Base-by-base conservation (phyloP, 1,140 invertebrate genomes). In the Diachasmimorpha longicaudata region DNA sequence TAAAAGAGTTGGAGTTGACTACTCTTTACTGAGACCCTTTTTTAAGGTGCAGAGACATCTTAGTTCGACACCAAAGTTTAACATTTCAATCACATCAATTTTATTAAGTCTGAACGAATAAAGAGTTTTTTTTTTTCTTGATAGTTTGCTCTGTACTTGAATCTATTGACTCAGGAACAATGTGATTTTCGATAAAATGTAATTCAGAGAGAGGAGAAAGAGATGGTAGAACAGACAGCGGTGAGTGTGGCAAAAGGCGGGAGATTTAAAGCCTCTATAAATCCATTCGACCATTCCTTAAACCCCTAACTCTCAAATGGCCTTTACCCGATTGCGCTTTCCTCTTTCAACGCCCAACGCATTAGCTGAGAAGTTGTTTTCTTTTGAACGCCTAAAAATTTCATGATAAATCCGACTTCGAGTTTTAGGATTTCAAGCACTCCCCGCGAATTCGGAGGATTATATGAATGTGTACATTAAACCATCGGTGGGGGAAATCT, bases 201-300 rank as follows among this genome's bases (percentile, higher is more conserved):
- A 66, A 25, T 66, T 66, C 25, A 55, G 48, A 19, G 19, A 55
- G 48, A 42, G 68, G 19, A 14, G 39, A 58, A 52, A 79, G 75
- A 76, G 14, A 69, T 31, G 46, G 77, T 68, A 55, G 72, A 70
- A 71, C 31, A 75, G 31, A 39, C 70, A 21, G 74, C 19, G 70
- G 25, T 72, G 69, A 74, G 55, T 46, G 44, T 42, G 63, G 48
- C 31, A 71, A 42, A 77, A 70, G 58, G 36, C 31, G 78, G 74
- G 77, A 80, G 84, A 85, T 86, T 85, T 86, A 85, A 84, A 83
- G 77, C 79, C 76, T 48, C 80, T 80, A 86, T 86, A 86, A 86
- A 86, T 86, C 84, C 82, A 77, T 52, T 52, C 42, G 71, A 77
- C 75, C 83, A 81, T 83, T 81, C 79, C 81, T 85, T 82, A 83